A percentile compares a stretch with the other conserved stretches of the same genome.
These are phyloP conservation scores for Zosterops borbonicus DNA, from an alignment of 2,113 vertebrate species.

Conservation along the genomic window DNA sequence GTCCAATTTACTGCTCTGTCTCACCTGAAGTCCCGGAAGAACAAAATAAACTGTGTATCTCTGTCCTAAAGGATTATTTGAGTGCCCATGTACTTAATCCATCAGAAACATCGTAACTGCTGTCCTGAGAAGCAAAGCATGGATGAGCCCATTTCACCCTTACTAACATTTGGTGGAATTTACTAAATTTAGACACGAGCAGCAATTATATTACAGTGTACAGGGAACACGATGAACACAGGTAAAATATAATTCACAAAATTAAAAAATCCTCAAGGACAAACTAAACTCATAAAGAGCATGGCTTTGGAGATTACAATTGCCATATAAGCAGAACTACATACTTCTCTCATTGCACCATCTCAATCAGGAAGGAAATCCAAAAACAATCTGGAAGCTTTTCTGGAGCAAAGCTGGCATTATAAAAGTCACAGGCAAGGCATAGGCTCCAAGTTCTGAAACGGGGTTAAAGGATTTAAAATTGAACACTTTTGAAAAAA, in stretches of 20 bases:
- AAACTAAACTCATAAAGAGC: background rate
- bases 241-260: background rate
- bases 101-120: fast-evolving
- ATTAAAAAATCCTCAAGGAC: background rate
- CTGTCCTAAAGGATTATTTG: background rate
- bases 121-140: background rate
- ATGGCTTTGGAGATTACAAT: background rate
- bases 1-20: background rate
- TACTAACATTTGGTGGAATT: background rate
- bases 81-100: background rate
- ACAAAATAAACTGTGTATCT: background rate
- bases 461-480: background rate
- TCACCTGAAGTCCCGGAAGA: background rate
- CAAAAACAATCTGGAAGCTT: background rate
- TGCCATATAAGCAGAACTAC: background rate
- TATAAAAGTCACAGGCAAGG: background rate
- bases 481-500: background rate
- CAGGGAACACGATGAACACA: background rate
- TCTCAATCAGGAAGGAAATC: background rate
- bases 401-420: background rate
- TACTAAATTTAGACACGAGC: background rate
- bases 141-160: background rate
- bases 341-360: background rate
- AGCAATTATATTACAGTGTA: background rate
- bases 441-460: background rate